Percentiles rank a stretch among this genome's conserved stretches.
These are phyloP conservation scores for Geophilus truncorum DNA, from an alignment of 2,888 invertebrate genomes.

Conservation along the genomic window DNA sequence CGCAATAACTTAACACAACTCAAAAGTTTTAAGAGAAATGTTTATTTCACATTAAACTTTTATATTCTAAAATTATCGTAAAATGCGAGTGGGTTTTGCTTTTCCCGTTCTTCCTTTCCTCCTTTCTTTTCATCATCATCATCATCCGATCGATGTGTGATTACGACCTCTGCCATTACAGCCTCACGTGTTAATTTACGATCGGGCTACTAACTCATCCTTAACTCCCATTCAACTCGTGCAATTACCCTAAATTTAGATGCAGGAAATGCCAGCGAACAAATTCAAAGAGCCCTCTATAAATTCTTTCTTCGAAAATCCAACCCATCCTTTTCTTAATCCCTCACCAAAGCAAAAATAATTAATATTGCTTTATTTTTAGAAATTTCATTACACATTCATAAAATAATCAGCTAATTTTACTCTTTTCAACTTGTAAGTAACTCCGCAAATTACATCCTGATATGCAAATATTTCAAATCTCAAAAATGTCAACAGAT, in stretches of 20 bases:
- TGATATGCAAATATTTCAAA: neutral
- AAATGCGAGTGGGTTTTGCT: no score
- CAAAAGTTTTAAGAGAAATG: neutral
- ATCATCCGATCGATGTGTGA: neutral
- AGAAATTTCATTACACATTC: neutral
- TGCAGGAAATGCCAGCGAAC: conserved; percentile 21
- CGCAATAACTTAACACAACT: neutral
- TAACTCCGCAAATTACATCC: neutral
- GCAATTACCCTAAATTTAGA: conserved; percentile 27
- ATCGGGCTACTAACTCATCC: conserved; percentile 21
- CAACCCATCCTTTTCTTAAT: neutral
- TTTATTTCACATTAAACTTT: neutral
- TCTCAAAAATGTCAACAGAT: neutral
- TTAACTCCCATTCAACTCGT: conserved; percentile 6
- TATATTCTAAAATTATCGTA: neutral
- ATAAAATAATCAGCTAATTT: neutral
- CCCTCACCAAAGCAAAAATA: neutral
- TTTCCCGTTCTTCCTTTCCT: neutral
- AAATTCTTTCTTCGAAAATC: conserved; percentile 22
- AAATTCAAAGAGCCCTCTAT: conserved; percentile 1
- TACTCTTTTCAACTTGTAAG: neutral
- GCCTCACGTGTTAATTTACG: conserved; percentile 11
- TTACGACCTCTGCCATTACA: neutral
- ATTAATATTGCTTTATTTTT: neutral
- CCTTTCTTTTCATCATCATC: neutral